phyloP scores from a whole-genome alignment of 2,113 vertebrate genomes.

The Saccopteryx leptura region DNA sequence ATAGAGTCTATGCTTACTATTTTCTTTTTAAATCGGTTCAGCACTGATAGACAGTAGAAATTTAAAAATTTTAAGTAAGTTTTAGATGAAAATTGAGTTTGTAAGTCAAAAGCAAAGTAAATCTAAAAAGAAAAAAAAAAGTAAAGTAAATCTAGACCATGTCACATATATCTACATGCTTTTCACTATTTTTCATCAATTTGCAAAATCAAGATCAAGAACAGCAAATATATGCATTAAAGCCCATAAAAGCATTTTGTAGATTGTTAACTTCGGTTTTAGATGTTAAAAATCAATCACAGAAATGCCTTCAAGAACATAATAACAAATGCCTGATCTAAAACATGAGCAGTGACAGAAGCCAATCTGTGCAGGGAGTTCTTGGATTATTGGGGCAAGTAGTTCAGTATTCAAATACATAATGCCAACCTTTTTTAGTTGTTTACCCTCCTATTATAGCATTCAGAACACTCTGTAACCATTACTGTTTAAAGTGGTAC shows the following conservation, averaged over 20 bases:
- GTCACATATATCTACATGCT: conserved; percentile 18
- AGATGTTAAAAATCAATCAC: conserved; percentile 37
- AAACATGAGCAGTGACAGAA: conserved; percentile 38
- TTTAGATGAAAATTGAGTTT: conserved; percentile 51
- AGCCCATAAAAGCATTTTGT: conserved; percentile 4
- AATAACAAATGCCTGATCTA: conserved; percentile 55
- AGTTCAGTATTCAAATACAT: conserved; percentile 33
- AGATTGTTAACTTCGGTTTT: conserved; percentile 48
- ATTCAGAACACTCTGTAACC: conserved; percentile 39
- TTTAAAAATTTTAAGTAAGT: conserved; percentile 21
- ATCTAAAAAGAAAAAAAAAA: background rate
- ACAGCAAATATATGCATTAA: conserved; percentile 10
- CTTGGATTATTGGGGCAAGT: background rate
- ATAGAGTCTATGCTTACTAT: background rate
- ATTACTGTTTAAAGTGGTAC: conserved; percentile 25
- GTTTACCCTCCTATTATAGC: background rate
- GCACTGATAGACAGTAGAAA: background rate
- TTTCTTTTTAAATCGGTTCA: conserved; percentile 66
- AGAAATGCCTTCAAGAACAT: conserved; percentile 22
- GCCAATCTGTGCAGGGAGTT: conserved; percentile 6
- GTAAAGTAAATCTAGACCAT: conserved; percentile 44
- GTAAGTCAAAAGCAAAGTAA: conserved; percentile 62
- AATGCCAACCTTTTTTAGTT: background rate
- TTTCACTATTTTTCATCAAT: conserved; percentile 48
- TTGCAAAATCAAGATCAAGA: conserved; percentile 59